Evolutionary conservation across 92 coral and sea anemone species (phyloP).

Genomic region (Virgularia gustaviana): DNA sequence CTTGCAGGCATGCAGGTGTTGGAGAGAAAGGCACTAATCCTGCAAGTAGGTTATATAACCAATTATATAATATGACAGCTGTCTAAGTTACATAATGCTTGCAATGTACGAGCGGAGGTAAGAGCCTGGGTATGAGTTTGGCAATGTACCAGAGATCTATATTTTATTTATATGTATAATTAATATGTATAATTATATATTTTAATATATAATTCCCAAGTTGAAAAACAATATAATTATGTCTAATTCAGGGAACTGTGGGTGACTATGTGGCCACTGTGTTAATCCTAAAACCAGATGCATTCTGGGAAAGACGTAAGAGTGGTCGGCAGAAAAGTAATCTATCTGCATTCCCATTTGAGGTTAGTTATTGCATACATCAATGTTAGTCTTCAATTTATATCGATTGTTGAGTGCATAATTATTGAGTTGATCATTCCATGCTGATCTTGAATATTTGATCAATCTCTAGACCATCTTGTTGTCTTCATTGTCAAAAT

Average conservation of each 20-base stretch:
- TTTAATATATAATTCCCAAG: background rate
- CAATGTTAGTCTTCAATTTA: background rate
- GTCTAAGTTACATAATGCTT: too few relatives aligned
- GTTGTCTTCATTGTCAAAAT: conserved; percentile 76
- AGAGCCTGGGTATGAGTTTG: too few relatives aligned
- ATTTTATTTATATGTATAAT: too few relatives aligned
- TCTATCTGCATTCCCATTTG: conserved; percentile 66
- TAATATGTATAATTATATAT: too few relatives aligned
- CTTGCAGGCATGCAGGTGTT: too few relatives aligned
- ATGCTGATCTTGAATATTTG: background rate
- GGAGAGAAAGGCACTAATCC: too few relatives aligned
- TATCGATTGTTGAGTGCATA: background rate
- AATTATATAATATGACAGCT: too few relatives aligned
- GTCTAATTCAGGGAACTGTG: conserved; percentile 77
- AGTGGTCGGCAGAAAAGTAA: conserved; percentile 84
- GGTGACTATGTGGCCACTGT: conserved; percentile 71
- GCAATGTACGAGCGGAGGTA: too few relatives aligned
- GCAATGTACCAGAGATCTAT: too few relatives aligned
- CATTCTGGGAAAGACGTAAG: conserved; percentile 96
- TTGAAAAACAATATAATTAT: background rate
- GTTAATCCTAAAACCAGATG: conserved; percentile 90
- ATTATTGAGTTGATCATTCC: too few relatives aligned
- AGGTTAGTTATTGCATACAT: conserved; percentile 44
- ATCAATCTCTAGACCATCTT: conserved; percentile 69
- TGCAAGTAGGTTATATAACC: too few relatives aligned